A percentile compares a stretch with the other conserved stretches of the same genome.
Evolutionary conservation across 2,113 vertebrate species (phyloP).

Genomic region (Pterophyllum scalare): DNA sequence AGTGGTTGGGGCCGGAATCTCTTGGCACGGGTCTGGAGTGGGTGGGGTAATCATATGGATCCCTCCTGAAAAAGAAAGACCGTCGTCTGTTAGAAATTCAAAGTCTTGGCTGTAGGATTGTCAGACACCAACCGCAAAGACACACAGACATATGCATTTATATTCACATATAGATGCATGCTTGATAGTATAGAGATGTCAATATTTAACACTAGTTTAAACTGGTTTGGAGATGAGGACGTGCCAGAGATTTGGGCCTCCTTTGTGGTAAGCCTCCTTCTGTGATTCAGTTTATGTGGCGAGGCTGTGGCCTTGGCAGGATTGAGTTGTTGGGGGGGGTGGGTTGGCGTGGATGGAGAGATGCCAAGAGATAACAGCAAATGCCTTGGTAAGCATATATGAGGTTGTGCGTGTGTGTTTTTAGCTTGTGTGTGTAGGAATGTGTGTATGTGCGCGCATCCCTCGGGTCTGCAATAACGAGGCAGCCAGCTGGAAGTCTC

Average conservation of each 20-base stretch:
- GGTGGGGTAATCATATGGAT: constrained; percentile 67
- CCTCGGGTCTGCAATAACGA: constrained; percentile 69
- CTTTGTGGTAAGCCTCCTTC: constrained; percentile 35
- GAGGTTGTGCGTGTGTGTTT: constrained; percentile 59
- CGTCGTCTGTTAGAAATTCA: background rate
- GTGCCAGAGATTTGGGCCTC: constrained; percentile 40
- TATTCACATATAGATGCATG: background rate
- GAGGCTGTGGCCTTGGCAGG: constrained; percentile 64
- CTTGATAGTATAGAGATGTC: background rate
- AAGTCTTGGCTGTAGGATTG: background rate
- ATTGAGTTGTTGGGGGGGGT: constrained; percentile 27
- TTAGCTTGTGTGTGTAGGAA: constrained; percentile 61
- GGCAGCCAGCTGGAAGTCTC: constrained; percentile 77
- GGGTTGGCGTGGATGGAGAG: constrained; percentile 55
- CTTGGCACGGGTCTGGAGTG: constrained; percentile 53
- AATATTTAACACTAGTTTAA: constrained; percentile 48
- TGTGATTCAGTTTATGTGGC: constrained; percentile 59
- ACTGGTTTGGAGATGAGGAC: constrained; percentile 43
- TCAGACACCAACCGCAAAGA: background rate
- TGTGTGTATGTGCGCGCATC: constrained; percentile 53
- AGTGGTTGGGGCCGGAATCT: constrained; percentile 32
- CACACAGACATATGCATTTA: background rate
- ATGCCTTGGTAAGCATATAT: constrained; percentile 72
- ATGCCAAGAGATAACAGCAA: constrained; percentile 77
- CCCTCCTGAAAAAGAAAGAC: constrained; percentile 68